A percentile compares a stretch with the other conserved stretches of the same genome.
These are phyloP conservation scores for Margarornis squamiger DNA, from an alignment of 2,797 vertebrate genomes.

Conservation along the genomic window DNA sequence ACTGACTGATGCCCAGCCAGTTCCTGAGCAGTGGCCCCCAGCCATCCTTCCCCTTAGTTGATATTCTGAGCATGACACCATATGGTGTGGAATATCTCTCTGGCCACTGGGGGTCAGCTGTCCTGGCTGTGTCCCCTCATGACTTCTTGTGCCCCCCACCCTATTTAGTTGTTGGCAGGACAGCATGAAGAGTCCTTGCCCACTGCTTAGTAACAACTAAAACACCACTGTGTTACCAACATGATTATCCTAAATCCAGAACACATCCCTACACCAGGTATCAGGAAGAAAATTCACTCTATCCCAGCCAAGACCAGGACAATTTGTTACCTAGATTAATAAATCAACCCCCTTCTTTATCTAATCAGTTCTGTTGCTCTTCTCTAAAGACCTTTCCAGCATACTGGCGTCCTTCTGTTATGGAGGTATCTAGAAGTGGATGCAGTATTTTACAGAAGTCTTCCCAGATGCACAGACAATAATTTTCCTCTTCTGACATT, in stretches of 20 bases:
- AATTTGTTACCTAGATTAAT: not conserved
- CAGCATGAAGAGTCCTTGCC: not conserved
- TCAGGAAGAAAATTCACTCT: not conserved
- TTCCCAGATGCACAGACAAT: not conserved
- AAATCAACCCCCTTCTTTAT: not conserved
- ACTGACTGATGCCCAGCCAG: not conserved
- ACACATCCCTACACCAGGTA: not conserved
- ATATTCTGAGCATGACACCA: not conserved
- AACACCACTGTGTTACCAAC: not conserved
- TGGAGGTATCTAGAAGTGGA: not conserved
- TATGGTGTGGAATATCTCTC: not conserved
- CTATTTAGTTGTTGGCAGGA: not conserved
- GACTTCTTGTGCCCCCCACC: not conserved
- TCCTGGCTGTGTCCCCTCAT: not conserved
- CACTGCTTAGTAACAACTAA: not conserved
- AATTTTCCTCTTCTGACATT: conserved; percentile 7
- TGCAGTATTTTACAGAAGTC: not conserved
- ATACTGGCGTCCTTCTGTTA: not conserved
- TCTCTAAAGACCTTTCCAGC: not conserved
- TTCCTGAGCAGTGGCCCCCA: not conserved
- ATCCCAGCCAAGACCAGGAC: not conserved
- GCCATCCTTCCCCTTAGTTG: not conserved
- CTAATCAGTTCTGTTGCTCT: not conserved
- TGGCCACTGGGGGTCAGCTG: not conserved
- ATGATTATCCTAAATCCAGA: not conserved